A percentile compares a stretch with the other conserved stretches of the same genome.
These are phyloP conservation scores for Channa argus DNA, from an alignment of 2,113 vertebrate species.

Conservation along the genomic window DNA sequence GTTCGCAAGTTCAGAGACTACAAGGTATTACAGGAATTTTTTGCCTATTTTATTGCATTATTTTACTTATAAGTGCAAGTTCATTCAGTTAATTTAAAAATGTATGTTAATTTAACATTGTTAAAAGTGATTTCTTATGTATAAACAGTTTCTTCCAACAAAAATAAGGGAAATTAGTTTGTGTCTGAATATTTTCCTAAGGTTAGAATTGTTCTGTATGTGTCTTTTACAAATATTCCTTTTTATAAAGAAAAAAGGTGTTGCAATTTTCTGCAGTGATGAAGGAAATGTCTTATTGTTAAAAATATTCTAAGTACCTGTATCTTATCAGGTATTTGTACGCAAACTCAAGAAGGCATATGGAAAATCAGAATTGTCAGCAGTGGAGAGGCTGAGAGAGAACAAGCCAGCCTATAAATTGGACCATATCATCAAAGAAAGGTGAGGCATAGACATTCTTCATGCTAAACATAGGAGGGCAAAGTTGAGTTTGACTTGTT, in stretches of 20 bases:
- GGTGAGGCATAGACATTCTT: constrained; percentile 79
- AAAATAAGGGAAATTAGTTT: too few relatives aligned
- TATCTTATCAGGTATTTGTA: constrained; percentile 87
- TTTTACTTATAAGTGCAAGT: not conserved
- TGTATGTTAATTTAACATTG: too few relatives aligned
- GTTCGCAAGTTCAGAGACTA: constrained; percentile 95
- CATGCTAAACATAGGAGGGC: constrained; percentile 35
- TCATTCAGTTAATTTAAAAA: not conserved
- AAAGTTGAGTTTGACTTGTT: not conserved
- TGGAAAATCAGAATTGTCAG: constrained; percentile 90
- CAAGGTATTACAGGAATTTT: constrained; percentile 83
- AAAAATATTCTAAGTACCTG: not conserved
- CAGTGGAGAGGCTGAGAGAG: constrained; percentile 87
- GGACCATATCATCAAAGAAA: constrained; percentile 96
- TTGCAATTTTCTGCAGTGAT: too few relatives aligned
- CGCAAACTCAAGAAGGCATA: constrained; percentile 95
- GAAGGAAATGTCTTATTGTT: not conserved
- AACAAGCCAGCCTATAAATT: constrained; percentile 95
- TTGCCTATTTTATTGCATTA: not conserved
- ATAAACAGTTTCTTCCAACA: too few relatives aligned
- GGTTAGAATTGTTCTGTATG: too few relatives aligned
- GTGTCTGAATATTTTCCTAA: too few relatives aligned
- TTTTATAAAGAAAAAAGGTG: too few relatives aligned
- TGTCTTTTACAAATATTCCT: too few relatives aligned
- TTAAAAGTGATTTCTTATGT: too few relatives aligned